Evolutionary conservation across 2,888 invertebrate genomes (phyloP).

Genomic region (Patella caerulea): DNA sequence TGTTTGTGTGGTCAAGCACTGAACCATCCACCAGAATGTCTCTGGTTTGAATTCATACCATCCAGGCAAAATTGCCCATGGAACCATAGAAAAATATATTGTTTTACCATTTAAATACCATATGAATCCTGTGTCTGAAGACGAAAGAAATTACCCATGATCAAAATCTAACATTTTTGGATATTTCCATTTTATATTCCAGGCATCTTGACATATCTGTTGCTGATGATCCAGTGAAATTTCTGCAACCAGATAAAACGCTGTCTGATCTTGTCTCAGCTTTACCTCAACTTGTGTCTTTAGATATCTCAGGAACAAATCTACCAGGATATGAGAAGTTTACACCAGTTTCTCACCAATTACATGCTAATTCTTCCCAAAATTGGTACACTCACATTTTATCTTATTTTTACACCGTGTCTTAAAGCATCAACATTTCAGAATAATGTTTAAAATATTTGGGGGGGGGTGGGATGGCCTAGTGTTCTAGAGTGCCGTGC

Average conservation of each 20-base stretch:
- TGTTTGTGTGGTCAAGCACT: no score
- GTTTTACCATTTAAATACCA: no score
- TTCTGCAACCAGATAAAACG: constrained; percentile 80
- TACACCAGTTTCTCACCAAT: constrained; percentile 38
- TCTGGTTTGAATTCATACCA: no score
- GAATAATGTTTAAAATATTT: no score
- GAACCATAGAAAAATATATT: no score
- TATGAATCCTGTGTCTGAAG: no score
- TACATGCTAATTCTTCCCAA: constrained; percentile 26
- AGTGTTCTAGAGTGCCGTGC: no score
- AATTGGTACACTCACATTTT: constrained; percentile 14
- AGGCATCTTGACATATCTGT: constrained; percentile 86
- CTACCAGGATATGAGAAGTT: constrained; percentile 80
- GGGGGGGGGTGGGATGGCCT: no score
- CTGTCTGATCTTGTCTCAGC: constrained; percentile 81
- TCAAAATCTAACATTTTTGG: background rate
- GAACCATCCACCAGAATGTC: no score
- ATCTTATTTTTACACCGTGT: background rate
- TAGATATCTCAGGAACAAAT: constrained; percentile 97
- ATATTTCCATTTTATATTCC: constrained; percentile 27
- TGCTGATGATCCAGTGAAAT: constrained; percentile 78
- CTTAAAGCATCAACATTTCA: background rate
- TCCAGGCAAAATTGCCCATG: no score
- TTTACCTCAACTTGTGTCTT: constrained; percentile 82
- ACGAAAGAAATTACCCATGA: no score